Evolutionary conservation across 1,140 invertebrate genomes (phyloP).

Genomic region (Lerema accius): DNA sequence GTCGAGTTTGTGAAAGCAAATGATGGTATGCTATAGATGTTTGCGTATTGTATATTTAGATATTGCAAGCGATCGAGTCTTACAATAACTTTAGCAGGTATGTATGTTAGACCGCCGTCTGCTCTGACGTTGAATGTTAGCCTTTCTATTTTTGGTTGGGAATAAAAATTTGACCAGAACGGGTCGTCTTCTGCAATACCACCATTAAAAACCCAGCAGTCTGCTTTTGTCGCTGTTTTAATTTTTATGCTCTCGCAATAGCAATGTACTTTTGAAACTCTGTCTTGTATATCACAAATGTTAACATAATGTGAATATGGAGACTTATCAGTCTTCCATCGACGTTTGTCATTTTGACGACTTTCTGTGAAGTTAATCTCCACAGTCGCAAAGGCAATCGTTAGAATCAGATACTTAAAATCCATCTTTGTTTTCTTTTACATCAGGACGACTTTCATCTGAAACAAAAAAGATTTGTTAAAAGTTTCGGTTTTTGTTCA

Average conservation of each 20-base stretch:
- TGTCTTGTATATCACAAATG: slow-evolving; percentile 78
- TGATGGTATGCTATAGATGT: slow-evolving; percentile 86
- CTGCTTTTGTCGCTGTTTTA: slow-evolving; percentile 76
- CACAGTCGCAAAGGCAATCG: slow-evolving; percentile 70
- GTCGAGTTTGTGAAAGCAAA: slow-evolving; percentile 89
- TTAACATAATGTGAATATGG: slow-evolving; percentile 72
- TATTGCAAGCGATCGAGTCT: slow-evolving; percentile 86
- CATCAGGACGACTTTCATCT: slow-evolving; percentile 59
- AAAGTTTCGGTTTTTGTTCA: slow-evolving; percentile 19
- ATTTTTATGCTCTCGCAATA: slow-evolving; percentile 75
- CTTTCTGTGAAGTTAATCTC: slow-evolving; percentile 76
- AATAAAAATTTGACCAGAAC: slow-evolving; percentile 88
- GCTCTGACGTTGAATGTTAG: slow-evolving; percentile 87
- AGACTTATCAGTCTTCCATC: slow-evolving; percentile 72
- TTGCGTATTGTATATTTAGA: slow-evolving; percentile 88
- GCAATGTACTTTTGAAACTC: slow-evolving; percentile 78
- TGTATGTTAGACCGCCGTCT: slow-evolving; percentile 85
- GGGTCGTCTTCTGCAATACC: slow-evolving; percentile 85
- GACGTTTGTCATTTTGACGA: slow-evolving; percentile 72
- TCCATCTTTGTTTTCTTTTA: slow-evolving; percentile 66
- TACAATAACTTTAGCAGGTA: slow-evolving; percentile 87
- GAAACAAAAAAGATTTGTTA: slow-evolving; percentile 62
- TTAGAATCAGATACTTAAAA: slow-evolving; percentile 74
- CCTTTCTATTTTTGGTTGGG: slow-evolving; percentile 86
- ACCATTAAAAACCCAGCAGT: slow-evolving; percentile 87